Evolutionary conservation across 2,888 invertebrate species (phyloP).

Genomic region (Brenthis hecate): DNA sequence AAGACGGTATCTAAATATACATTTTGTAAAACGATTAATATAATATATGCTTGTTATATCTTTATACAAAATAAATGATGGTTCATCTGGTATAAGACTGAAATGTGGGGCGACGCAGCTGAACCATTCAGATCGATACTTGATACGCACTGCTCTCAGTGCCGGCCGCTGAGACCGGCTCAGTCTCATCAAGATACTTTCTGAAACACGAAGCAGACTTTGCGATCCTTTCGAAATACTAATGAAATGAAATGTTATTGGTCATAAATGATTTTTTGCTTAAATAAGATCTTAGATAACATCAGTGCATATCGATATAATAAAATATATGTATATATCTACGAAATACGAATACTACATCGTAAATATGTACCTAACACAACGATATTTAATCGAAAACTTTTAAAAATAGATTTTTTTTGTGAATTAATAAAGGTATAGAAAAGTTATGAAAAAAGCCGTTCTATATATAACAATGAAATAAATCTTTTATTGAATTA

Average conservation of each 20-base stretch:
- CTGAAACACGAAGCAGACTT: conserved; percentile 26
- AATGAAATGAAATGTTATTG: conserved; percentile 10
- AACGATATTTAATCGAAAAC: too few species aligned
- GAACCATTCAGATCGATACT: conserved; percentile 76
- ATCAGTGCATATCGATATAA: neutral
- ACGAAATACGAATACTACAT: too few species aligned
- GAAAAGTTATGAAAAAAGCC: too few species aligned
- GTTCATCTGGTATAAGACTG: conserved; percentile 55
- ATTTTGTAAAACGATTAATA: too few species aligned
- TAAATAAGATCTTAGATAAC: neutral
- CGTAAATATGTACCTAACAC: too few species aligned
- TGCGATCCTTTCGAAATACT: conserved; percentile 13
- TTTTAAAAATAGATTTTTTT: too few species aligned
- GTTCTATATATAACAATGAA: neutral
- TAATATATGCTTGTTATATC: too few species aligned
- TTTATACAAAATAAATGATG: conserved; percentile 6
- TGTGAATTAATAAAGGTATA: too few species aligned
- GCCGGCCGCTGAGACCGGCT: conserved; percentile 60
- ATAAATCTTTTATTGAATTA: neutral
- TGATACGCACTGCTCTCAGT: conserved; percentile 74
- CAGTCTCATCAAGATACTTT: conserved; percentile 42
- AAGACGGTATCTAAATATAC: too few species aligned
- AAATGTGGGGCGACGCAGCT: conserved; percentile 74
- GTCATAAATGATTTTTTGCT: conserved; percentile 11
- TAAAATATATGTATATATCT: neutral